Conservation (phyloP, 2,113 vertebrate genomes). For the Dipodomys ordii region DNA sequence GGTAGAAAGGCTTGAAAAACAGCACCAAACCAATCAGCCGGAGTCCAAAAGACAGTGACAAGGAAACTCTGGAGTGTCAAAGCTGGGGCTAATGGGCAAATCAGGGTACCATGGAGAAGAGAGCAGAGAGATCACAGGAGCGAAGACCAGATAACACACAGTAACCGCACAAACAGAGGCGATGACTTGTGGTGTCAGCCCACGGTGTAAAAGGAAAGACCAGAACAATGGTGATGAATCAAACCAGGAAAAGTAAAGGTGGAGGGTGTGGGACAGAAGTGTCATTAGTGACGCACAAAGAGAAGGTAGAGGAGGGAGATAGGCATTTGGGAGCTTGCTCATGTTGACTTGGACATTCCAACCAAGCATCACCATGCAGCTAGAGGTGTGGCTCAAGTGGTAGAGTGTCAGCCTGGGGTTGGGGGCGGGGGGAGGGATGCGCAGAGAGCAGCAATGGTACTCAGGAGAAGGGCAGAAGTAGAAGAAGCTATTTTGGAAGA, state of each 20-base stretch:
- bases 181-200: neutral
- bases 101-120: neutral
- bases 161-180: neutral
- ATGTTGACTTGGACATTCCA: neutral
- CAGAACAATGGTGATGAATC: neutral
- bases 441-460: neutral
- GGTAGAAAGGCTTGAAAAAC: neutral
- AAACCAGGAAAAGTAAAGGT: neutral
- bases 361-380: neutral
- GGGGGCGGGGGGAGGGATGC: accelerated
- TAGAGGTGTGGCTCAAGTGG: no score
- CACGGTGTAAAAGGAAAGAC: neutral
- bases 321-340: neutral
- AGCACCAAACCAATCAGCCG: neutral
- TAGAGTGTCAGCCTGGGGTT: no score
- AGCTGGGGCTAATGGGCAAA: neutral
- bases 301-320: neutral
- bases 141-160: neutral
- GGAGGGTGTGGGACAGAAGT: neutral
- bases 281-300: neutral
- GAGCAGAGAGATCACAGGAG: neutral
- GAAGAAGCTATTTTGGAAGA: neutral
- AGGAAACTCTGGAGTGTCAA: neutral
- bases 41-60: neutral
- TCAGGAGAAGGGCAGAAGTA: neutral